Evolutionary conservation across 2,888 invertebrate genomes (phyloP).

Genomic region (Cantharis nigra): DNA sequence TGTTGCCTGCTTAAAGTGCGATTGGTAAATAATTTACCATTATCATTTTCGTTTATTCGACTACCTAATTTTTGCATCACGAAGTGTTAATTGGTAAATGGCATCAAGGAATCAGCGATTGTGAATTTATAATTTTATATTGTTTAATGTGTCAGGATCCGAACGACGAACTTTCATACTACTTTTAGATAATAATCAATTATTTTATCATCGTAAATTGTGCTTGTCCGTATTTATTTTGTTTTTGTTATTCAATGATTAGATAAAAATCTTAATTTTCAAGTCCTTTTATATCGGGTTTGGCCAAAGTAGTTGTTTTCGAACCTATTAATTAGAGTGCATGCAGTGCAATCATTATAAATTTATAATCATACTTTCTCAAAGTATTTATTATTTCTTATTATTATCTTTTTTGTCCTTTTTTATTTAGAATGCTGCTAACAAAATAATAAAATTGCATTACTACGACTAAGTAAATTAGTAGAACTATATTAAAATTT

Average conservation of each 20-base stretch:
- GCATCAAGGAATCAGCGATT: not conserved
- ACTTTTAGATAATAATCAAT: not conserved
- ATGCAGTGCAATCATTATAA: no score
- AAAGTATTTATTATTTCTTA: no score
- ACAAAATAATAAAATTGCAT: no score
- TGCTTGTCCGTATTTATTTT: not conserved
- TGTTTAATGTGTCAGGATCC: no score
- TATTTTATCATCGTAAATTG: not conserved
- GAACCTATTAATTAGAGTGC: no score
- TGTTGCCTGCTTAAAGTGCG: constrained; percentile 22
- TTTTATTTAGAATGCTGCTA: no score
- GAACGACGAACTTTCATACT: not conserved
- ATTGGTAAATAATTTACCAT: constrained; percentile 28
- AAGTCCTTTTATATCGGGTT: not conserved
- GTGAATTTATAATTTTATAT: not conserved
- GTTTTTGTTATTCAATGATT: not conserved
- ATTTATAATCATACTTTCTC: no score
- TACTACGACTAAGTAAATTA: no score
- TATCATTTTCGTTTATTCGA: constrained; percentile 10
- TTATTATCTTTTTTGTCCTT: no score
- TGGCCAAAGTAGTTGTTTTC: not conserved
- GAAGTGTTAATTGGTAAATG: not conserved
- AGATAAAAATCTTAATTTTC: not conserved
- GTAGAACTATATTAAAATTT: no score
- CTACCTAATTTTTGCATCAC: not conserved